Conservation (phyloP, 2,888 invertebrate species). For the Myopa testacea region DNA sequence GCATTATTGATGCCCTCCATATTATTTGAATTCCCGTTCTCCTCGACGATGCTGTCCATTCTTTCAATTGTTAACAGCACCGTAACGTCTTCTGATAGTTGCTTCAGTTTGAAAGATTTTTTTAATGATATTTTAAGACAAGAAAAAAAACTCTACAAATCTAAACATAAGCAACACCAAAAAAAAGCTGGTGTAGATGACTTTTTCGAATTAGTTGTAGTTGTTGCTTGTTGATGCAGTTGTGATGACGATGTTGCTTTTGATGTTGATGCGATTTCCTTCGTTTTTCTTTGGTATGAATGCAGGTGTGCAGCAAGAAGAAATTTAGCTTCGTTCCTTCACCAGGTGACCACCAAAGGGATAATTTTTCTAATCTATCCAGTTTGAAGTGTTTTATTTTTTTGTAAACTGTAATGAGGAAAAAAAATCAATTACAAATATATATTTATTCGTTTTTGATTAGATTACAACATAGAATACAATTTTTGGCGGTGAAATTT, state of each 20-base stretch:
- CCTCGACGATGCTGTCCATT: conserved; percentile 94
- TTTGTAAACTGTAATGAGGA: conserved; percentile 41
- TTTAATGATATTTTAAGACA: conserved; percentile 19
- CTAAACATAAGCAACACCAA: conserved; percentile 8
- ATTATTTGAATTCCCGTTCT: conserved; percentile 77
- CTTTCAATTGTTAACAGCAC: conserved; percentile 71
- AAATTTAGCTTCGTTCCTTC: conserved; percentile 48
- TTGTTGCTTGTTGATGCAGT: neutral
- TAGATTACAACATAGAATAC: too few species aligned
- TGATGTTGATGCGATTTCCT: conserved; percentile 15
- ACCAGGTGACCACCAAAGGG: conserved; percentile 46
- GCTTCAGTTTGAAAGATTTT: conserved; percentile 70
- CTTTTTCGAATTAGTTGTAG: neutral
- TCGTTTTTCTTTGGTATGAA: conserved; percentile 34
- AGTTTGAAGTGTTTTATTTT: conserved; percentile 55
- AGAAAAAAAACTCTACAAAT: conserved; percentile 27
- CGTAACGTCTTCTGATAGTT: conserved; percentile 72
- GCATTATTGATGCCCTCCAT: conserved; percentile 51
- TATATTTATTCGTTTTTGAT: neutral
- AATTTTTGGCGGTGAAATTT: too few species aligned
- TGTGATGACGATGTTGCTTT: neutral
- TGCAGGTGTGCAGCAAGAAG: conserved; percentile 23
- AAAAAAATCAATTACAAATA: conserved; percentile 24
- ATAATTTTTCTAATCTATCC: conserved; percentile 57
- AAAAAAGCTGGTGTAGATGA: neutral